Evolutionary conservation across 2,888 invertebrate species (phyloP).

Genomic region (Hirtodrosophila trivittata): DNA sequence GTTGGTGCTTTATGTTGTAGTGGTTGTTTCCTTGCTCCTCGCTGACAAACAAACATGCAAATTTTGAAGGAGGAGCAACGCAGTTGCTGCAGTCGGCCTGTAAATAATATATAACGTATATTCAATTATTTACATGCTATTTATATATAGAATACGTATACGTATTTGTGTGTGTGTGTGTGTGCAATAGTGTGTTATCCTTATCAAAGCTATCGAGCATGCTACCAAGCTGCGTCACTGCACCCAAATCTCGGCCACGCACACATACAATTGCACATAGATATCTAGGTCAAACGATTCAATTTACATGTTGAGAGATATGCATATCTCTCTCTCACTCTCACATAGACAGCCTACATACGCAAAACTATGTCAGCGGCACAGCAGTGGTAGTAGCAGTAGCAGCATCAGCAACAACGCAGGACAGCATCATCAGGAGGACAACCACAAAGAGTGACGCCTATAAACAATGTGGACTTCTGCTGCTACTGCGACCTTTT

Average conservation of each 20-base stretch:
- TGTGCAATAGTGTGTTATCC: conserved; percentile 26
- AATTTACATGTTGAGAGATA: background rate
- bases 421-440: background rate
- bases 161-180: background rate
- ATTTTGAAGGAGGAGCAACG: conserved; percentile 20
- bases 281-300: conserved; percentile 46
- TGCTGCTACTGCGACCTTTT: conserved; percentile 1
- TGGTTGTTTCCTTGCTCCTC: conserved; percentile 20
- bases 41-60: conserved; percentile 30
- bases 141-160: background rate
- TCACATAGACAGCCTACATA: conserved; percentile 49
- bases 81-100: conserved; percentile 44
- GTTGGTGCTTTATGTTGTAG: conserved; percentile 9
- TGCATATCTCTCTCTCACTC: conserved; percentile 17
- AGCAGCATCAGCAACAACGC: conserved; percentile 14
- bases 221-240: conserved; percentile 31
- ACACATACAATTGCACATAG: conserved; percentile 3
- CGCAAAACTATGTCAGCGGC: conserved; percentile 70
- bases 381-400: conserved; percentile 29
- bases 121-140: conserved; percentile 15
- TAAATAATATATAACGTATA: conserved; percentile 25
- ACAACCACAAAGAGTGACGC: conserved; percentile 38
- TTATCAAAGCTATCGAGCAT: conserved; percentile 46
- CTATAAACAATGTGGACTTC: conserved; percentile 17
- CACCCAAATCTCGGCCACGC: conserved; percentile 9